Evolutionary conservation across 1,140 invertebrate species (phyloP).

Genomic region (Drosophila nigrodunni): DNA sequence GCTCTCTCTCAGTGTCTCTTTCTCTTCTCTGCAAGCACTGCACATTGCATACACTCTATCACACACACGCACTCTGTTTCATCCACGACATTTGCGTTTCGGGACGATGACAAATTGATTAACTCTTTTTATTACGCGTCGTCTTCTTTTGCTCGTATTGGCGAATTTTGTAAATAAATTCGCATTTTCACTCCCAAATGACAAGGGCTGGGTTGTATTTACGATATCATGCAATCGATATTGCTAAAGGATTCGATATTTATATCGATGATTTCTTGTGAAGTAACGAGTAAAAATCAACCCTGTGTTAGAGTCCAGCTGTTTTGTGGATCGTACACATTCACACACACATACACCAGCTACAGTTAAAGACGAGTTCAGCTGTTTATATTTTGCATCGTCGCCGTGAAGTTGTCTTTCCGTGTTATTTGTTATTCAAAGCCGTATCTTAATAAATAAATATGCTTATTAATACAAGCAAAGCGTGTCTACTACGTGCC

Average conservation of each 20-base stretch:
- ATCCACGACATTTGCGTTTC: constrained; percentile 18
- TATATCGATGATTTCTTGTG: background rate
- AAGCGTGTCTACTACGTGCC: constrained; percentile 23
- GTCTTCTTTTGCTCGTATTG: constrained; percentile 45
- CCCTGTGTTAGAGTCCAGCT: constrained; percentile 17
- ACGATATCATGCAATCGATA: constrained; percentile 24
- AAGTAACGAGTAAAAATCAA: constrained; percentile 2
- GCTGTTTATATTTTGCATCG: constrained; percentile 36
- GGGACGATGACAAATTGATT: constrained; percentile 18
- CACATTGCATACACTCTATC: constrained; percentile 30
- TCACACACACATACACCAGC: background rate
- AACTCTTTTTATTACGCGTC: constrained; percentile 41
- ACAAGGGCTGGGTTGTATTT: constrained; percentile 36
- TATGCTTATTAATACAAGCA: constrained; percentile 40
- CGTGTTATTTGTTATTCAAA: background rate
- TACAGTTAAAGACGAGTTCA: constrained; percentile 12
- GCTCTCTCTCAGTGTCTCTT: constrained; percentile 41
- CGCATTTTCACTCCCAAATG: constrained; percentile 56
- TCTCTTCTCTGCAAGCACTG: constrained; percentile 39
- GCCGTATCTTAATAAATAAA: background rate
- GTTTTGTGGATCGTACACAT: background rate
- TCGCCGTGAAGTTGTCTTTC: constrained; percentile 33
- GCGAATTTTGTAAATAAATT: constrained; percentile 62
- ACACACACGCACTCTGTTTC: constrained; percentile 4
- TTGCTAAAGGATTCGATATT: background rate